These are phyloP conservation scores for Scaptomyza reducta DNA, from an alignment of 2,888 invertebrate genomes.

Conservation along the genomic window DNA sequence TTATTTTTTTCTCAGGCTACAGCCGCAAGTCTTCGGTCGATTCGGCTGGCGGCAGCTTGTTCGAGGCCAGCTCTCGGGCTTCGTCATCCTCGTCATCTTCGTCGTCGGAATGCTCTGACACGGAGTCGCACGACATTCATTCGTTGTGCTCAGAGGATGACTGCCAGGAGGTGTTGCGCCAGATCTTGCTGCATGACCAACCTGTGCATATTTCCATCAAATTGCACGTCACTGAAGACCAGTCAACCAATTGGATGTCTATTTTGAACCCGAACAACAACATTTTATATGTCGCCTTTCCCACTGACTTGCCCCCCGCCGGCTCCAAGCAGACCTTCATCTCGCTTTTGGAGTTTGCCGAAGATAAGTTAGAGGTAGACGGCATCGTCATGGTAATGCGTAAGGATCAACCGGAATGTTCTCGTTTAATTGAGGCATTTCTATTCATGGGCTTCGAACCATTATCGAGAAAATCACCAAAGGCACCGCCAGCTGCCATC, in stretches of 20 bases:
- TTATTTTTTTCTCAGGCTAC: constrained; percentile 68
- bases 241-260: constrained; percentile 93
- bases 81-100: constrained; percentile 73
- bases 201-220: constrained; percentile 90
- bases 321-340: constrained; percentile 98
- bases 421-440: constrained; percentile 95
- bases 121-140: constrained; percentile 81
- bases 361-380: constrained; percentile 93
- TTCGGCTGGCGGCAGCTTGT: constrained; percentile 83
- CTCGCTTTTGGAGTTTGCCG: constrained; percentile 96
- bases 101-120: constrained; percentile 83
- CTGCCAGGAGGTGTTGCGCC: constrained; percentile 85
- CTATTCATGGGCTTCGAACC: constrained; percentile 98
- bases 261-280: constrained; percentile 86
- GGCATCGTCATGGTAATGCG: constrained; percentile 91
- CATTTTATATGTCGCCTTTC: constrained; percentile 94
- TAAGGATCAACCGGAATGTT: constrained; percentile 93
- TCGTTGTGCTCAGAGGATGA: constrained; percentile 83
- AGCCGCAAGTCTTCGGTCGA: constrained; percentile 84
- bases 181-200: constrained; percentile 89
- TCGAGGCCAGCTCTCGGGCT: constrained; percentile 63
- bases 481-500: constrained; percentile 88
- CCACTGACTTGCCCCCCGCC: constrained; percentile 92
- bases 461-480: constrained; percentile 91
- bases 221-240: constrained; percentile 91